Percentiles rank a stretch among this genome's conserved stretches.
Evolutionary conservation across 2,888 invertebrate species (phyloP).

Genomic region (Dasypogon diadema): DNA sequence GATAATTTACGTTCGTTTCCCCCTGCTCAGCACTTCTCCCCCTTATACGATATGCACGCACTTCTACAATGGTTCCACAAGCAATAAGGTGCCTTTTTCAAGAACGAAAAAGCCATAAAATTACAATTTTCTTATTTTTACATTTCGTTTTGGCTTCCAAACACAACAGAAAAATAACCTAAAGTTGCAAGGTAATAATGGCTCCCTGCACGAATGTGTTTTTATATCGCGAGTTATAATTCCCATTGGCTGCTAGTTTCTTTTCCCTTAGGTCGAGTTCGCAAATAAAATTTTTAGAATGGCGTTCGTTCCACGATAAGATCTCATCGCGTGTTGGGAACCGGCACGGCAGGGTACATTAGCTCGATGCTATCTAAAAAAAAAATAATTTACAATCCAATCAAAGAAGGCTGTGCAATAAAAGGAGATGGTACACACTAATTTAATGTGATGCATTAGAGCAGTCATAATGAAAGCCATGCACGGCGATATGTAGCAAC

Average conservation of each 20-base stretch:
- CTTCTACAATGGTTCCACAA: too few species aligned
- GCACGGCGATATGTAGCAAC: neutral
- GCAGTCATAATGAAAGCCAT: neutral
- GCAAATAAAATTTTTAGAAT: constrained; percentile 5
- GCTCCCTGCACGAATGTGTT: neutral
- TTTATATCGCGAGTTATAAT: neutral
- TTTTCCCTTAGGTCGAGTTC: neutral
- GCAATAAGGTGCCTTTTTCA: too few species aligned
- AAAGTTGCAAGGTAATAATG: constrained; percentile 1
- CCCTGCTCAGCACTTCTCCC: too few species aligned
- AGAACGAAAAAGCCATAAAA: neutral
- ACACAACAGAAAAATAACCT: neutral
- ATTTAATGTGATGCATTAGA: constrained; percentile 15
- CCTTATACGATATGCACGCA: neutral
- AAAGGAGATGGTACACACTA: neutral
- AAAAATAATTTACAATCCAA: constrained; percentile 38
- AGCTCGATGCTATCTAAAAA: constrained; percentile 31
- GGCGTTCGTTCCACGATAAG: constrained; percentile 18
- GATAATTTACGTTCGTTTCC: too few species aligned
- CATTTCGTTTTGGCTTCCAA: neutral
- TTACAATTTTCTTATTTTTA: neutral
- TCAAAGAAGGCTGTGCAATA: constrained; percentile 13
- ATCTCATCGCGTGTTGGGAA: constrained; percentile 23
- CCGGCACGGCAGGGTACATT: constrained; percentile 34
- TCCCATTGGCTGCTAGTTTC: constrained; percentile 16